phyloP scores from a whole-genome alignment of 1,140 invertebrate genomes.

The Ceratina japonica region DNA sequence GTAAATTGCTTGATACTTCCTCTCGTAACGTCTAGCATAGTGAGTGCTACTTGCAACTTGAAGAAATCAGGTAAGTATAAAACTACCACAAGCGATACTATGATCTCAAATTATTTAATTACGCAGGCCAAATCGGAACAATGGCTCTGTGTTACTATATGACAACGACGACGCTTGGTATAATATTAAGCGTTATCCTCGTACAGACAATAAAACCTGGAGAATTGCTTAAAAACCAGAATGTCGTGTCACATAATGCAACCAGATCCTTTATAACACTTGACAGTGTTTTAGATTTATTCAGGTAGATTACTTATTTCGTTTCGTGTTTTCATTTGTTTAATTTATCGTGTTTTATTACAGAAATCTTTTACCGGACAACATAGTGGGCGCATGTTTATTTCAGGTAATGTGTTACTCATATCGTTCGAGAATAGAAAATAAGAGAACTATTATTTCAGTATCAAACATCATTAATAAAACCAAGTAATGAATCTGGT shows the following conservation, averaged over 20 bases:
- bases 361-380: slow-evolving; percentile 85
- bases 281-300: slow-evolving; percentile 86
- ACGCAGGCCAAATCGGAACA: slow-evolving; percentile 76
- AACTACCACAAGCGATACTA: not conserved
- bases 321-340: slow-evolving; percentile 10
- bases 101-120: not conserved
- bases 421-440: slow-evolving; percentile 7
- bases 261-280: slow-evolving; percentile 80
- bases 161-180: slow-evolving; percentile 83
- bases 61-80: slow-evolving; percentile 65
- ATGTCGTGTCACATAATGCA: slow-evolving; percentile 34
- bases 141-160: slow-evolving; percentile 84
- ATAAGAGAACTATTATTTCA: slow-evolving; percentile 53
- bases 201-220: slow-evolving; percentile 83
- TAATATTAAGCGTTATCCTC: slow-evolving; percentile 82
- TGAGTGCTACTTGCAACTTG: slow-evolving; percentile 82
- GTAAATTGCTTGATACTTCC: slow-evolving; percentile 84
- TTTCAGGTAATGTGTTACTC: slow-evolving; percentile 74
- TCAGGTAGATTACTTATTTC: slow-evolving; percentile 79
- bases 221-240: slow-evolving; percentile 50
- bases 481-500: slow-evolving; percentile 55
- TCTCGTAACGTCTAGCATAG: slow-evolving; percentile 82
- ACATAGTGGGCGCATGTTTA: slow-evolving; percentile 83
- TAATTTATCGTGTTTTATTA: slow-evolving; percentile 55
- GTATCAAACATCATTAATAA: slow-evolving; percentile 72